phyloP scores from a whole-genome alignment of 1,140 invertebrate genomes.

The Drosophila melanogaster region DNA sequence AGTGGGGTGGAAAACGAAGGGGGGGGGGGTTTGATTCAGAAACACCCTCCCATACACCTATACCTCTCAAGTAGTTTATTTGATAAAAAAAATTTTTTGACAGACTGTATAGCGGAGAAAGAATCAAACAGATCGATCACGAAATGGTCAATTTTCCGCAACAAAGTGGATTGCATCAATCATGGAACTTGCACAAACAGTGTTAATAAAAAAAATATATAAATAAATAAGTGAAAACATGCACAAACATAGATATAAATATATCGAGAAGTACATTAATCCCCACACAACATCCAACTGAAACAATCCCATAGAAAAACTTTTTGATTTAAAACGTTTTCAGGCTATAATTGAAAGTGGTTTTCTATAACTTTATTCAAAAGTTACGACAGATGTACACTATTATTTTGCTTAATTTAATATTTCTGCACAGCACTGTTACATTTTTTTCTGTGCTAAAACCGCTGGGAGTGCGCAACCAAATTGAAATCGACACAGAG shows the following conservation, averaged over 20 bases:
- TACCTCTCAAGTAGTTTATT: constrained; percentile 52
- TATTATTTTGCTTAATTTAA: too few species aligned
- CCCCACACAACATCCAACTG: too few species aligned
- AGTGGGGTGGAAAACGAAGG: background rate
- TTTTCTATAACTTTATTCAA: too few species aligned
- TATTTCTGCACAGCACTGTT: too few species aligned
- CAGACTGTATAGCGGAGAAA: background rate
- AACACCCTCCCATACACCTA: background rate
- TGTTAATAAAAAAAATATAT: too few species aligned
- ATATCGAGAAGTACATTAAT: too few species aligned
- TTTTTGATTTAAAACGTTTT: too few species aligned
- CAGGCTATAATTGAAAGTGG: too few species aligned
- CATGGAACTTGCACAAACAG: background rate
- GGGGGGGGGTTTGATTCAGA: background rate
- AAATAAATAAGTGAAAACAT: too few species aligned
- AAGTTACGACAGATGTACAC: too few species aligned
- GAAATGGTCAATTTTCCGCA: background rate
- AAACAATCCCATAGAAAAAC: too few species aligned
- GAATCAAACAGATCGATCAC: background rate
- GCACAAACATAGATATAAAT: too few species aligned
- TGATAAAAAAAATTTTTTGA: constrained; percentile 54
- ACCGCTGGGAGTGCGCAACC: constrained; percentile 1
- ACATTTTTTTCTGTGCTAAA: background rate
- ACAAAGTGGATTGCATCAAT: background rate
- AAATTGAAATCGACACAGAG: constrained; percentile 49